Percentiles rank a stretch among this genome's conserved stretches.
Evolutionary conservation across 2,797 vertebrate genomes (phyloP).

Genomic region (Acipenser ruthenus): DNA sequence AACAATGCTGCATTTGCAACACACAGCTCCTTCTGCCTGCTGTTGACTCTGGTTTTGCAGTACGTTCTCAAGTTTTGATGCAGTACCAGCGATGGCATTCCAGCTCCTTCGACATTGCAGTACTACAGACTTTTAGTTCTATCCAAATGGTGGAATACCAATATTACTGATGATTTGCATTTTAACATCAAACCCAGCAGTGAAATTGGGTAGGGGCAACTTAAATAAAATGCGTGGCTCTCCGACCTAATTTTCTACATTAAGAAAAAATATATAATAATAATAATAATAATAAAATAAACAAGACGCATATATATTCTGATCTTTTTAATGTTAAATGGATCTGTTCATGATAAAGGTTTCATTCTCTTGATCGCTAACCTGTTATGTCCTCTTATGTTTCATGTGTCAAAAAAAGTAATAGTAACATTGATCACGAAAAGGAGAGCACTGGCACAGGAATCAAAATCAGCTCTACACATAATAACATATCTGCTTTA

Average conservation of each 20-base stretch:
- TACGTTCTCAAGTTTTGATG: conserved; percentile 82
- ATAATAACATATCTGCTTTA: no score
- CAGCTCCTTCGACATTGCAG: conserved; percentile 41
- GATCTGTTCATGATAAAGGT: conserved; percentile 70
- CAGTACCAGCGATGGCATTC: conserved; percentile 33
- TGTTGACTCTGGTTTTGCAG: conserved; percentile 63
- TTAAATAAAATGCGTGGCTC: conserved; percentile 53
- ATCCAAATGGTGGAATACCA: conserved; percentile 38
- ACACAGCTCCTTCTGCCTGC: conserved; percentile 55
- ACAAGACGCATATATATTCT: no score
- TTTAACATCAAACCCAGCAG: conserved; percentile 14
- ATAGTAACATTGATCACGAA: neutral
- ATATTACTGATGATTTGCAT: conserved; percentile 20
- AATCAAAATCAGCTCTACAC: no score
- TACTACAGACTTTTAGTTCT: conserved; percentile 56
- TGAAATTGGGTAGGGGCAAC: conserved; percentile 34
- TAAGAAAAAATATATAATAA: conserved; percentile 28
- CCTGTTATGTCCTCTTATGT: conserved; percentile 58
- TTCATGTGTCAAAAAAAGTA: conserved; percentile 63
- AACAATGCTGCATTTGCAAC: conserved; percentile 63
- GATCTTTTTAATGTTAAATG: conserved; percentile 58
- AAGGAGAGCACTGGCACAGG: no score
- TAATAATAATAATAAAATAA: no score
- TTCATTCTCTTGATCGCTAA: conserved; percentile 60
- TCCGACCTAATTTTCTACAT: conserved; percentile 54